These are phyloP conservation scores for Xanthorhoe spadicearia DNA, from an alignment of 2,888 invertebrate genomes.

Conservation along the genomic window DNA sequence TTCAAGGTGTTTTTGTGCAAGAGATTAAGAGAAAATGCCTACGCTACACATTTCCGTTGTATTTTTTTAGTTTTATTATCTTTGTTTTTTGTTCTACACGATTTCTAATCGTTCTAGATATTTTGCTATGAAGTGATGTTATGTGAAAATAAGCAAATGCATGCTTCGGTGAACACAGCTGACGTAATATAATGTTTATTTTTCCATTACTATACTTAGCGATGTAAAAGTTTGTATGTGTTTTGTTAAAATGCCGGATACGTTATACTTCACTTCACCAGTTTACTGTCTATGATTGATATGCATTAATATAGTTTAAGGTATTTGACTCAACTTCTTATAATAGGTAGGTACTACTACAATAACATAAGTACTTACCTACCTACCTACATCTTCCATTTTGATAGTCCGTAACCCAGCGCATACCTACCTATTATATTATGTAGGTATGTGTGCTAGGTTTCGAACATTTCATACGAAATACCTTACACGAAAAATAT, in stretches of 20 bases:
- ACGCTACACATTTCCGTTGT: background rate
- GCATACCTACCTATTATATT: no score
- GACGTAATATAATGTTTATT: constrained; percentile 2
- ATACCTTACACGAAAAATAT: no score
- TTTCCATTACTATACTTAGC: background rate
- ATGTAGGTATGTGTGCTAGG: no score
- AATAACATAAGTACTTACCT: no score
- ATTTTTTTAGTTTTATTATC: background rate
- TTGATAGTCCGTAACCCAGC: no score
- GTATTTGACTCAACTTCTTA: background rate
- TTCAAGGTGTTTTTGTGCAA: background rate
- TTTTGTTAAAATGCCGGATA: background rate
- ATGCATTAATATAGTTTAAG: background rate
- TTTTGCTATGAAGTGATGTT: constrained; percentile 8
- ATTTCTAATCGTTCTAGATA: background rate
- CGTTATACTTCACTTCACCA: background rate
- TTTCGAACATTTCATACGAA: no score
- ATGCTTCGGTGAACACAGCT: constrained; percentile 13
- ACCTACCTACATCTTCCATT: no score
- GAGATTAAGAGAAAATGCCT: background rate
- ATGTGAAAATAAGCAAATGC: constrained; percentile 12
- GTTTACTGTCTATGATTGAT: background rate
- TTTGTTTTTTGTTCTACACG: background rate
- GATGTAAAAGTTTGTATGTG: constrained; percentile 2
- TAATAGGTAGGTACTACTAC: no score